These are phyloP conservation scores for Gobio occitaniae DNA, from an alignment of 2,797 vertebrate genomes.

Conservation along the genomic window DNA sequence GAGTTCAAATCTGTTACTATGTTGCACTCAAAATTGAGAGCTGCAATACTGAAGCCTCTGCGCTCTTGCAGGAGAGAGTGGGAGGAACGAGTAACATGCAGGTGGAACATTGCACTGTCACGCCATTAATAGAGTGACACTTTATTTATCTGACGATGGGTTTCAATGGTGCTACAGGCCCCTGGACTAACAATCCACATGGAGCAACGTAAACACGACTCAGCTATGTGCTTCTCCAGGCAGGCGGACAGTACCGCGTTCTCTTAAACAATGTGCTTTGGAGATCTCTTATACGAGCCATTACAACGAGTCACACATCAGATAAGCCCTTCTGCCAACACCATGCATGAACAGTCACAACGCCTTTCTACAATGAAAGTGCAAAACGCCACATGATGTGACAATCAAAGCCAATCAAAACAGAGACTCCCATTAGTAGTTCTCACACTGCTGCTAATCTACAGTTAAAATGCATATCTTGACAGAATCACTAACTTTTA, in stretches of 20 bases:
- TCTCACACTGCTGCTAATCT: background rate
- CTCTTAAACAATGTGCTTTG: slow-evolving; percentile 42
- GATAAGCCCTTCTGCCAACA: slow-evolving; percentile 26
- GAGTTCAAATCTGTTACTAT: background rate
- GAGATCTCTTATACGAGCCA: slow-evolving; percentile 22
- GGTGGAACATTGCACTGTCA: slow-evolving; percentile 80
- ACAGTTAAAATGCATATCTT: background rate
- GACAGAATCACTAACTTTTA: background rate
- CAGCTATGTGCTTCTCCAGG: slow-evolving; percentile 43
- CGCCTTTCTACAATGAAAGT: background rate
- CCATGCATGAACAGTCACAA: background rate
- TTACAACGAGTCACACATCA: slow-evolving; percentile 6
- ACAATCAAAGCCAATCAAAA: background rate
- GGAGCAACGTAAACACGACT: slow-evolving; percentile 77
- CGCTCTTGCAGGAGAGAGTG: slow-evolving; percentile 23
- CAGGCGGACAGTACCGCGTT: slow-evolving; percentile 32
- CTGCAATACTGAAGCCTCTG: background rate
- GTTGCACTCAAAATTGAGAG: background rate
- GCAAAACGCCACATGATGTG: background rate
- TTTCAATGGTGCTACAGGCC: slow-evolving; percentile 70
- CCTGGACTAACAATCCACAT: slow-evolving; percentile 69
- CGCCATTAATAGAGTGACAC: slow-evolving; percentile 82
- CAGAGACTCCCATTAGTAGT: background rate
- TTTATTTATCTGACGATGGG: slow-evolving; percentile 81
- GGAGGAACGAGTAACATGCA: slow-evolving; percentile 63